Percentiles rank a stretch among this genome's conserved stretches.
These are phyloP conservation scores for Phasia obesa DNA, from an alignment of 2,888 invertebrate genomes.

Conservation along the genomic window DNA sequence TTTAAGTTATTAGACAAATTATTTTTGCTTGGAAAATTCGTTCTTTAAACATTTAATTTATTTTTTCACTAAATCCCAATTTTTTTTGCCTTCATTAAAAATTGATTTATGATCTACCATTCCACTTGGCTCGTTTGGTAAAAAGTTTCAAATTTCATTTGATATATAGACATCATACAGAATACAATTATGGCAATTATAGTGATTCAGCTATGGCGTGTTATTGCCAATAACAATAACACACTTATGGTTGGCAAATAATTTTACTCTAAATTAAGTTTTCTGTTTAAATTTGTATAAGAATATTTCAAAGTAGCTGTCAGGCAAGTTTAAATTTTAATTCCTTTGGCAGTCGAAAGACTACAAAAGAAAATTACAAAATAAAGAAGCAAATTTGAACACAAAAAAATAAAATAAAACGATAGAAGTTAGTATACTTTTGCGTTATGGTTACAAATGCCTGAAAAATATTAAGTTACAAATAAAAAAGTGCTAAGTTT, in stretches of 20 bases:
- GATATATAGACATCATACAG: constrained; percentile 46
- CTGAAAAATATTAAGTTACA: too few species aligned
- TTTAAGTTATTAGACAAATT: neutral
- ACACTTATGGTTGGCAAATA: constrained; percentile 31
- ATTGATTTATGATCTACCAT: constrained; percentile 18
- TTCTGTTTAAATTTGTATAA: constrained; percentile 18
- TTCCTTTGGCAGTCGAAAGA: neutral
- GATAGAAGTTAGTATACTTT: neutral
- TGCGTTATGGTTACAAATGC: neutral
- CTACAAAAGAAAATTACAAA: neutral
- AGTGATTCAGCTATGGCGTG: constrained; percentile 37
- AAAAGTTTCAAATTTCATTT: constrained; percentile 30
- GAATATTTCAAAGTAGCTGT: constrained; percentile 15
- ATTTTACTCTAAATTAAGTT: constrained; percentile 12
- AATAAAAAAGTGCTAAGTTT: too few species aligned
- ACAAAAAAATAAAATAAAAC: neutral
- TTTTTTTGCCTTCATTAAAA: neutral
- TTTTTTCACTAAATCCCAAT: too few species aligned
- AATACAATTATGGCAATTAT: constrained; percentile 49
- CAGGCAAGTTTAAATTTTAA: neutral
- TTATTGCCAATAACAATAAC: constrained; percentile 36
- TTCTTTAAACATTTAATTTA: neutral
- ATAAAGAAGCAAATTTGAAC: neutral
- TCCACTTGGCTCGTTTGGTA: constrained; percentile 5
- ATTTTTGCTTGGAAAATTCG: neutral